A percentile compares a stretch with the other conserved stretches of the same genome.
Conservation (phyloP, 2,888 invertebrate genomes). For the Neoitamus cyanurus region DNA sequence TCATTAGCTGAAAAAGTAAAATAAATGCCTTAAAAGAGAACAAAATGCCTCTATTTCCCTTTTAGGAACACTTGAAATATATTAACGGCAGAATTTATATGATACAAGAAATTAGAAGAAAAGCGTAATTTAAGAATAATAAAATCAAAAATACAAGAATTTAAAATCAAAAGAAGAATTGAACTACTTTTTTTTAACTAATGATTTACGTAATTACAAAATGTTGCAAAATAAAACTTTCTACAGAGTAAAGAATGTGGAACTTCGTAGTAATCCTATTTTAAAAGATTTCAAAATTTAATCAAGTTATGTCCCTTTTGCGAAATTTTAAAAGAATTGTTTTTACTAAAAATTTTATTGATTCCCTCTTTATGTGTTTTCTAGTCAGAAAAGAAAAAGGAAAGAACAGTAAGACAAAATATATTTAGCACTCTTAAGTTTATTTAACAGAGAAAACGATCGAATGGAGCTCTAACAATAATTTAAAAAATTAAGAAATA, state of each 20-base stretch:
- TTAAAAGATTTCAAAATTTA: no score
- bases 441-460: not conserved
- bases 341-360: not conserved
- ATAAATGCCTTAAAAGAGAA: not conserved
- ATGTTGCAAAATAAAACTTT: no score
- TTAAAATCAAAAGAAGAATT: not conserved
- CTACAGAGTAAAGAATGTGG: no score
- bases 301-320: not conserved
- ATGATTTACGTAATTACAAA: not conserved
- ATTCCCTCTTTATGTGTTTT: not conserved
- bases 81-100: not conserved
- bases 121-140: not conserved
- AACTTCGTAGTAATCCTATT: not conserved
- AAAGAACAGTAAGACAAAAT: not conserved
- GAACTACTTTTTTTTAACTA: not conserved
- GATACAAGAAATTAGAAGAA: not conserved
- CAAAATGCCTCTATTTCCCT: not conserved
- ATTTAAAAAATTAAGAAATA: not conserved
- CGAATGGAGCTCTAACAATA: not conserved
- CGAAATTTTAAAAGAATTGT: not conserved
- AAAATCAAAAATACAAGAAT: not conserved
- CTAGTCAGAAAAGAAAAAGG: not conserved
- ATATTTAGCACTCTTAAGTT: not conserved
- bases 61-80: not conserved
- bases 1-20: not conserved